Percentiles rank a stretch among this genome's conserved stretches.
These are phyloP conservation scores for Cordilura impudica DNA, from an alignment of 2,888 invertebrate genomes.

Conservation along the genomic window DNA sequence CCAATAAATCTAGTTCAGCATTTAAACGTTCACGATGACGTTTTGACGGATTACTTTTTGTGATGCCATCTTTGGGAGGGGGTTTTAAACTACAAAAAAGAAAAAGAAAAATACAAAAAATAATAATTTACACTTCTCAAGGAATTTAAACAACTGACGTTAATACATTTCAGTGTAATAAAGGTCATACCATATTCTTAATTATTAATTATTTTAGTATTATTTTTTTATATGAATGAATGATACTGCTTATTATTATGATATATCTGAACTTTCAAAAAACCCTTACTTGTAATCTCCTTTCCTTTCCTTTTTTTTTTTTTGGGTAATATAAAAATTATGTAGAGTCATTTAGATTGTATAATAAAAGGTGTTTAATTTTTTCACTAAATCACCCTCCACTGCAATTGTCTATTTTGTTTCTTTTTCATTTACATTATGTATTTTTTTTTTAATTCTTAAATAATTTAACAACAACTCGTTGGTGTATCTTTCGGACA, in stretches of 20 bases:
- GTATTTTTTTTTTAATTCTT: constrained; percentile 36
- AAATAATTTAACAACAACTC: constrained; percentile 47
- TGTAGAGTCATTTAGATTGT: neutral
- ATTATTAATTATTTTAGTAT: constrained; percentile 74
- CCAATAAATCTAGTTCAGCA: constrained; percentile 97
- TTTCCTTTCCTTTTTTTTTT: neutral
- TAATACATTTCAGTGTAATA: neutral
- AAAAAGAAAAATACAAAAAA: constrained; percentile 67
- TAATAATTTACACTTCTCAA: neutral
- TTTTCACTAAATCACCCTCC: constrained; percentile 46
- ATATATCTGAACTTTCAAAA: too few species aligned
- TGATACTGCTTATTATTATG: constrained; percentile 18
- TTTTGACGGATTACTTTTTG: constrained; percentile 98
- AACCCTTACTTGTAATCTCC: neutral
- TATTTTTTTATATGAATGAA: constrained; percentile 45
- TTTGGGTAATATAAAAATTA: neutral
- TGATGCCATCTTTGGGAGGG: constrained; percentile 95
- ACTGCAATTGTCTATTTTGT: neutral
- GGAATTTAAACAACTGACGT: neutral
- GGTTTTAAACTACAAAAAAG: constrained; percentile 93
- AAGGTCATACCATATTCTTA: constrained; percentile 58
- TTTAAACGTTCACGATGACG: constrained; percentile 98
- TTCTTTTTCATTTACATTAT: constrained; percentile 26
- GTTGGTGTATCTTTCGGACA: constrained; percentile 23
- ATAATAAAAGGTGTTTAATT: constrained; percentile 53